A percentile compares a stretch with the other conserved stretches of the same genome.
Evolutionary conservation across 1,140 invertebrate genomes (phyloP).

Genomic region (Drosophila bifasciata): DNA sequence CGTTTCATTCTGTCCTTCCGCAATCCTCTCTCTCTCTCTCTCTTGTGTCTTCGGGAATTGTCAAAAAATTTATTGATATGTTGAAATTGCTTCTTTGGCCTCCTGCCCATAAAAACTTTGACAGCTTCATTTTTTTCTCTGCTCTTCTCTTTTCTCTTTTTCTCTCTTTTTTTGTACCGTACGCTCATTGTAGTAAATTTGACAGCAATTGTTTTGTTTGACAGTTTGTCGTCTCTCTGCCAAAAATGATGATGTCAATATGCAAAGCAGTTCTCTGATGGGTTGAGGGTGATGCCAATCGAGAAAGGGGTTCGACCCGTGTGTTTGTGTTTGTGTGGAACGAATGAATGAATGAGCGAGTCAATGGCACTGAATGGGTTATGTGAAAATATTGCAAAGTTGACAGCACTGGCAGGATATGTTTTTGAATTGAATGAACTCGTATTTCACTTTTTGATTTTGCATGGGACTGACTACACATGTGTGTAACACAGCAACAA

Average conservation of each 20-base stretch:
- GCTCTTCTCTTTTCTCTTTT: too few relatives aligned
- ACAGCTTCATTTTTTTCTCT: slow-evolving; percentile 77
- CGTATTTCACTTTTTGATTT: slow-evolving; percentile 2
- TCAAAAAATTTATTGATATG: slow-evolving; percentile 83
- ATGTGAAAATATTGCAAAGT: slow-evolving; percentile 19
- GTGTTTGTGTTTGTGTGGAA: neutral
- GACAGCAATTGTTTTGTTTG: slow-evolving; percentile 83
- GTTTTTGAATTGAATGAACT: slow-evolving; percentile 9
- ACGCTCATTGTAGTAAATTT: slow-evolving; percentile 76
- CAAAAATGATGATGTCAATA: slow-evolving; percentile 80
- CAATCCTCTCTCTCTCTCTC: too few relatives aligned
- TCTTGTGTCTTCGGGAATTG: slow-evolving; percentile 64
- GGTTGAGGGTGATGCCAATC: slow-evolving; percentile 31
- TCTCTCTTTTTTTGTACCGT: too few relatives aligned
- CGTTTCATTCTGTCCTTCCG: slow-evolving; percentile 1
- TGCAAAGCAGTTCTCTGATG: slow-evolving; percentile 62
- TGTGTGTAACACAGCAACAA: neutral
- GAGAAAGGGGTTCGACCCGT: slow-evolving; percentile 19
- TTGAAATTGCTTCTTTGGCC: slow-evolving; percentile 72
- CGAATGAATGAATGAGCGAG: slow-evolving; percentile 21
- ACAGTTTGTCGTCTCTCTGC: slow-evolving; percentile 78
- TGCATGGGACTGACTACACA: neutral
- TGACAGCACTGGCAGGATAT: slow-evolving; percentile 34
- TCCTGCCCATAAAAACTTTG: slow-evolving; percentile 69
- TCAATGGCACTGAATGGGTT: slow-evolving; percentile 35